Evolutionary conservation across 2,113 vertebrate species (phyloP), one percentile per base, ranked within the genome.

Genomic region (Myotis brandtii): DNA sequence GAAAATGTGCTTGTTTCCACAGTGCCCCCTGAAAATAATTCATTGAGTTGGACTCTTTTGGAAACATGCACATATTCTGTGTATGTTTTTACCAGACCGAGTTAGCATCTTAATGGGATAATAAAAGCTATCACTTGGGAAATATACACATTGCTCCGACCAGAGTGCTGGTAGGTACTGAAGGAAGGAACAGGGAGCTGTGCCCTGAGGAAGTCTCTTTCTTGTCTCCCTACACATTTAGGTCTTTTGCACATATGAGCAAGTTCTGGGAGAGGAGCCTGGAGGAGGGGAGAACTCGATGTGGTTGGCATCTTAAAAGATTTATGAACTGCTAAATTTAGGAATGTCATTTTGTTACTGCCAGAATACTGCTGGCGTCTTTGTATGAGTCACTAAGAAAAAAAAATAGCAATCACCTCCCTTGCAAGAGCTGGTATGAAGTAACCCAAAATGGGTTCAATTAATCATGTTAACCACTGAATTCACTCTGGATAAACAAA

Each of bases 391-490:
- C 98, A 98, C 95, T 97, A 95, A 94, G 95, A 95, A 96, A 96
- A 96, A 95, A 96, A 95, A 97, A 97, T 90, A 97, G 94, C 97
- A 96, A 70, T 97, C 95, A 94, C 95, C 93, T 98, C 92, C 95
- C 98, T 96, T 96, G 81, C 95, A 91, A 97, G 84, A 97, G n/a
- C 93, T 97, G 89, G 77, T 97, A 97, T 95, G 97, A 98, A 98
- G 94, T 98, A 98, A 97, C 95, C 96, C 94, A 97, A 98, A 98
- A 99, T 98, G 96, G 96, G 89, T 92, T 98, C 98, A 98, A 97
- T 98, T 98, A 98, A 98, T 98, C 98, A 98, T 98, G 98, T 98
- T 97, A 98, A 92, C 95, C 97, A 98, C 96, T 97, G 97, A 98
- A 98, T 98, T 98, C 97, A 80, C 94, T 98, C 92, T 97, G 93